Base-by-base conservation (phyloP, 1,140 invertebrate species). In the Aphaenogaster rudis region DNA sequence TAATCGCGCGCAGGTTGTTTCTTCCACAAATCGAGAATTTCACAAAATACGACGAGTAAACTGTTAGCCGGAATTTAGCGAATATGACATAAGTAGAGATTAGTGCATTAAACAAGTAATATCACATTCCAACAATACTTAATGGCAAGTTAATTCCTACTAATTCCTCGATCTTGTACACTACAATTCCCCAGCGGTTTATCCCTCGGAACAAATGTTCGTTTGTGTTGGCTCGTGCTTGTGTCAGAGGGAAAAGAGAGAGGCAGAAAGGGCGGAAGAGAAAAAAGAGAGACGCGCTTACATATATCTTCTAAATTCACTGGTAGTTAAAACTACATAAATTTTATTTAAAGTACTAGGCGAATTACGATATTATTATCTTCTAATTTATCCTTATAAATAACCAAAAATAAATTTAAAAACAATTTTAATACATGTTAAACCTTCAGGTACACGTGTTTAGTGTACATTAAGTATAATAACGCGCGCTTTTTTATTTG, bases 231-330 rank as follows among this genome's bases (percentile, higher is more conserved):
- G n/a, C 36, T 39, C 52, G 15, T 45, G 13, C 36, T 76, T 42
- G 33, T 42, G n/a, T 36, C 50, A 76, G 21, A 6, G 48, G 11
- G 64, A n/a, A 39, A 2, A 17, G 33, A 64, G 13, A 64, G 33
- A 54, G 69, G 36, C 50, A 54, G 69, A 39, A 2, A 54, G 69
- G 52, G 39, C 5, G 42, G 8, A 8, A 45, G 42, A 45, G 42
- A 45, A 8, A 45, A 45, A 8, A 45, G 15, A 33, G 8, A 39
- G 39, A 21, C 36, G 11, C 6, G 74, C 21, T 45, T 77, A 17
- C 54, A 61, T 77, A 61, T 11, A 61, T 77, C 74, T 77, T 77
- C 54, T 42, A 61, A 61, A 77, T 77, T 77, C 61, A 77, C 13
- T 2, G 72, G n/a, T 42, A 21, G 71, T 74, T 74, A 74, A n/a